Evolutionary conservation across 2,888 invertebrate species (phyloP).

Genomic region (Anoplius nigerrimus): DNA sequence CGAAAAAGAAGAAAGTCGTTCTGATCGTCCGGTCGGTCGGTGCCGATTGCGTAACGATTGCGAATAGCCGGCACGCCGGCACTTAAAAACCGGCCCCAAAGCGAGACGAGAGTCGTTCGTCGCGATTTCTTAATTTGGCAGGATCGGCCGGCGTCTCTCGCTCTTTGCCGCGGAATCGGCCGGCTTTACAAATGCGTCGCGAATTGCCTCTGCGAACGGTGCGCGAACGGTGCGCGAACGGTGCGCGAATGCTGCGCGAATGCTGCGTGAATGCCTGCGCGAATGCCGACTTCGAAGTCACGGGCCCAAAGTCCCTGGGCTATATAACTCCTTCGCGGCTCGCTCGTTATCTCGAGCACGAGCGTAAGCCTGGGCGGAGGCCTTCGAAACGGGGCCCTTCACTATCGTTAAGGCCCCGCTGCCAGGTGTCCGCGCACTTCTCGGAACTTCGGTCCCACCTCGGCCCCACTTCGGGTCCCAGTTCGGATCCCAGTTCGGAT

Average conservation of each 20-base stretch:
- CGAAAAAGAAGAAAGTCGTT: slow-evolving; percentile 51
- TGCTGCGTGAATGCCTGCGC: not conserved
- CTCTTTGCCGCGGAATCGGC: slow-evolving; percentile 15
- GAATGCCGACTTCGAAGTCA: not conserved
- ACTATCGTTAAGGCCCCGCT: too few relatives aligned
- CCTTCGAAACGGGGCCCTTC: too few relatives aligned
- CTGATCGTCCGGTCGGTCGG: slow-evolving; percentile 41
- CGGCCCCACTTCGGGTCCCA: too few relatives aligned
- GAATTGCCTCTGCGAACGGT: not conserved
- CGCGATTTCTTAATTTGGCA: slow-evolving; percentile 53
- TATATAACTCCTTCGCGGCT: too few relatives aligned
- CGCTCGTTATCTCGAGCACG: too few relatives aligned
- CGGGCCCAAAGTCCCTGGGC: too few relatives aligned
- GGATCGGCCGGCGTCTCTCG: slow-evolving; percentile 38
- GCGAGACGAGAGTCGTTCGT: not conserved
- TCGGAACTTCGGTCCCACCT: too few relatives aligned
- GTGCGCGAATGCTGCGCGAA: not conserved
- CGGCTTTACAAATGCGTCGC: slow-evolving; percentile 6
- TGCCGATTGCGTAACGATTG: slow-evolving; percentile 48
- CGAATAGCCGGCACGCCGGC: slow-evolving; percentile 21
- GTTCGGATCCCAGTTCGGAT: too few relatives aligned
- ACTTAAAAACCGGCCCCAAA: slow-evolving; percentile 4
- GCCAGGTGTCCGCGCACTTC: too few relatives aligned
- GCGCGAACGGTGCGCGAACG: not conserved
- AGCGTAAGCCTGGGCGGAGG: too few relatives aligned